These are phyloP conservation scores for Pseudotriccus pelzelni DNA, from an alignment of 2,797 vertebrate species.

Conservation along the genomic window DNA sequence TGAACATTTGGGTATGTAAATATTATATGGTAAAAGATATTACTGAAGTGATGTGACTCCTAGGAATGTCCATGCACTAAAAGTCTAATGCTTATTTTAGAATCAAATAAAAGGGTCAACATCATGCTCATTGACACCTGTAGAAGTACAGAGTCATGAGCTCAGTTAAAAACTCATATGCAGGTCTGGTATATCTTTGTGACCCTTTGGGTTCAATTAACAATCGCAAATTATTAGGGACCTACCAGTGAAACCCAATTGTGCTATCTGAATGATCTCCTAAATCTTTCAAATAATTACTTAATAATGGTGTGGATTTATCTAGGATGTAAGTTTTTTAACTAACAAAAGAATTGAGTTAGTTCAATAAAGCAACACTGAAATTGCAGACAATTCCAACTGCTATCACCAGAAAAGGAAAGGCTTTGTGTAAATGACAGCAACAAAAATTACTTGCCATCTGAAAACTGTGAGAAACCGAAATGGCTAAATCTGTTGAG, in stretches of 20 bases:
- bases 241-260: background rate
- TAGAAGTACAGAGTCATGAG: background rate
- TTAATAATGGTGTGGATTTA: background rate
- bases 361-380: background rate
- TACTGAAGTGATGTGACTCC: background rate
- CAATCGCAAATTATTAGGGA: background rate
- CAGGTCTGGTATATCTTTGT: background rate
- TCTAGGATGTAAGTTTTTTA: background rate
- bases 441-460: background rate
- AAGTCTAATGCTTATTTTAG: background rate
- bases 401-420: background rate
- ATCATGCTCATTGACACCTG: background rate
- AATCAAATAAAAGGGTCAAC: background rate
- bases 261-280: background rate
- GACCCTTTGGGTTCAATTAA: background rate
- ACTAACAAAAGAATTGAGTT: background rate
- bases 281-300: background rate
- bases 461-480: conserved; percentile 12
- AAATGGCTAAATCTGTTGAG: background rate
- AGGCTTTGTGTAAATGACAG: background rate
- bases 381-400: background rate
- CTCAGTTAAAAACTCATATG: background rate
- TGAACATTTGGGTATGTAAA: background rate
- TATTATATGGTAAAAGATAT: background rate
- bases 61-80: background rate